Base-by-base conservation (phyloP, 2,888 invertebrate genomes). In the Noctua pronuba region DNA sequence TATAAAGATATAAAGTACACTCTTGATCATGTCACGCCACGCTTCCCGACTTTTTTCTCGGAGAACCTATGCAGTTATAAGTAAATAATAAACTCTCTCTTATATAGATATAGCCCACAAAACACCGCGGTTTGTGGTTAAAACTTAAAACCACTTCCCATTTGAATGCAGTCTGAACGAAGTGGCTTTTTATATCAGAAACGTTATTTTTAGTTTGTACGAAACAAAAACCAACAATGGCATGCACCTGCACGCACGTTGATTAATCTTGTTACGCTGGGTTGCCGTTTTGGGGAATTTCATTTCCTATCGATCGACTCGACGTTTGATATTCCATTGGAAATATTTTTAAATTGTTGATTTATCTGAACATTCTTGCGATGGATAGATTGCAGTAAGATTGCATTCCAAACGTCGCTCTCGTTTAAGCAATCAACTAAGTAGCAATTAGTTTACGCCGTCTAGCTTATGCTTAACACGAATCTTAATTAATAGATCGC, bases 241-340 rank as follows among this genome's bases (percentile, higher is more conserved):
- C 44, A 31, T 60, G 58, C 64, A 64, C 31, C 10, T 62, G 41
- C 64, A 64, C 41, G n/a, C 65, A 64, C 64, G 31, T 35, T 72
- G 31, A 46, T 64, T 35, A 24, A 18, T 62, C 2, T 41, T 28
- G 28, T 58, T 28, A 70, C 41, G 21, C n/a, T n/a, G 38, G 16
- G n/a, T 1, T 31, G 5, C 31, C 16, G 41, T 60, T 71, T 60
- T 44, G 28, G 28, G 41, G 28, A 21, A 35, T 28, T 35, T 35
- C 68, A 49, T 16, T 16, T 16, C 35, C 31, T 18, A 16, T 31
- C 24, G 8, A 5, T 16, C 49, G 24, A 49, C 24, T 41, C 65
- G n/a, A 16, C 16, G 41, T 35, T 35, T 18, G 11, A 52, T 10
- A 18, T 49, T 24, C 35, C 35, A 49, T 16, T 35, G 24, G 24